Evolutionary conservation across 2,888 invertebrate genomes (phyloP), one percentile per base, ranked within the genome.

Genomic region (Blastobasis adustella): DNA sequence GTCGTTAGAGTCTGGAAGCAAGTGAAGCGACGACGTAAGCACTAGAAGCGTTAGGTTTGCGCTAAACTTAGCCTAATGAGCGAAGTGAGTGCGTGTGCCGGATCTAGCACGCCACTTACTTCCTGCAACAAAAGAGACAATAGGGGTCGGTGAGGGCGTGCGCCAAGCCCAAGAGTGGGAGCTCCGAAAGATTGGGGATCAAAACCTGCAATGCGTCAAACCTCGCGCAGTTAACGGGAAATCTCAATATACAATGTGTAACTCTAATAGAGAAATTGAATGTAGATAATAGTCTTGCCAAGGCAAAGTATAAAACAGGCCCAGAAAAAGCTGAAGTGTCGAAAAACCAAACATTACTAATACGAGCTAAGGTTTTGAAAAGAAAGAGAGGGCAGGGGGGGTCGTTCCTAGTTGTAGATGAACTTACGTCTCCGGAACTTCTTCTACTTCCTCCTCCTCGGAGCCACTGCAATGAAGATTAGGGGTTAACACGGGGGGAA

Each of bases 361-460:
- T 66, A 60, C 69, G 61, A 67, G 62, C 68, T 73, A 76, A 62
- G 39, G 60, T 67, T 59, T 56, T 58, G 50, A 50, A 59, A 58
- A 59, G 60, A 55, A 52, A 50, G 48, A 23, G 56, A 54, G 61
- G 61, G 61, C 43, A 41, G 64, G 58, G 54, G 53, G 54, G 54
- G 47, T 52, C 53, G 55, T 54, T 39, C 3, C 23, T 23, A 23
- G 23, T 23, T 23, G 23, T 23, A 23, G 23, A 23, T 23, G 23
- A 23, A 93, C 93, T 93, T 92, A 94, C 94, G 91, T 91, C 84
- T 91, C 91, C 74, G 87, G 90, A 76, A 93, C 93, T 92, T 94
- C 93, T 89, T 92, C 92, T 73, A 92, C 92, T 89, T 91, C 92
- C 90, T 92, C 92, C 92, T 93, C 94, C 90, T 94, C 94, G 79